These are phyloP conservation scores for Dendrolimus pini DNA, from an alignment of 2,888 invertebrate genomes.

Conservation along the genomic window DNA sequence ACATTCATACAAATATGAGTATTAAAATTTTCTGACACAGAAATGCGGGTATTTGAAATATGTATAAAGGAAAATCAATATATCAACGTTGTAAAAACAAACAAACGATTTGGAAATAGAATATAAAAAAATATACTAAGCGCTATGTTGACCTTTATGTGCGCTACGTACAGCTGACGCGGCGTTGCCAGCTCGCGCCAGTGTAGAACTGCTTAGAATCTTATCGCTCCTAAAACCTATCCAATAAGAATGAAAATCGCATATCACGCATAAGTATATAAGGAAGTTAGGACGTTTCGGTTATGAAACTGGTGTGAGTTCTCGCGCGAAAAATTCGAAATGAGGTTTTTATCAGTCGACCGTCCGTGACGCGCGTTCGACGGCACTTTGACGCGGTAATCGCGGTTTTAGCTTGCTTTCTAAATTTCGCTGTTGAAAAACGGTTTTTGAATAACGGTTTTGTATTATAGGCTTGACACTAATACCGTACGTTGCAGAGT, in stretches of 20 bases:
- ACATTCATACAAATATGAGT: background rate
- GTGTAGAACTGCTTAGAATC: constrained; percentile 44
- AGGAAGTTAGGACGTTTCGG: constrained; percentile 58
- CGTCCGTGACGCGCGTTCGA: constrained; percentile 30
- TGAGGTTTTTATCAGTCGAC: constrained; percentile 63
- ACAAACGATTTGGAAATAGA: constrained; percentile 57
- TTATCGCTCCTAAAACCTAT: constrained; percentile 59
- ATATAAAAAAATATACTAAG: constrained; percentile 58
- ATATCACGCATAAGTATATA: constrained; percentile 51
- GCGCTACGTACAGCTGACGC: constrained; percentile 72
- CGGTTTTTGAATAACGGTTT: background rate
- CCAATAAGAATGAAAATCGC: constrained; percentile 36
- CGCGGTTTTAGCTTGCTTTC: background rate
- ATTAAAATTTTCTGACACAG: background rate
- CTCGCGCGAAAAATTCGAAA: constrained; percentile 76
- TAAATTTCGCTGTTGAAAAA: background rate
- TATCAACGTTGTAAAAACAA: constrained; percentile 42
- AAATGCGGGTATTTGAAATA: background rate
- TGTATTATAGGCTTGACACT: background rate
- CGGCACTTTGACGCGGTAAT: background rate
- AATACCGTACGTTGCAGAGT: background rate
- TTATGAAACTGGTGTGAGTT: constrained; percentile 11
- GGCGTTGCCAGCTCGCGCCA: constrained; percentile 61
- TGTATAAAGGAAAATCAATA: constrained; percentile 29
- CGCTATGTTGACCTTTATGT: constrained; percentile 71